Base-by-base conservation (phyloP, 1,140 invertebrate species). In the Drosophila trapezifrons region DNA sequence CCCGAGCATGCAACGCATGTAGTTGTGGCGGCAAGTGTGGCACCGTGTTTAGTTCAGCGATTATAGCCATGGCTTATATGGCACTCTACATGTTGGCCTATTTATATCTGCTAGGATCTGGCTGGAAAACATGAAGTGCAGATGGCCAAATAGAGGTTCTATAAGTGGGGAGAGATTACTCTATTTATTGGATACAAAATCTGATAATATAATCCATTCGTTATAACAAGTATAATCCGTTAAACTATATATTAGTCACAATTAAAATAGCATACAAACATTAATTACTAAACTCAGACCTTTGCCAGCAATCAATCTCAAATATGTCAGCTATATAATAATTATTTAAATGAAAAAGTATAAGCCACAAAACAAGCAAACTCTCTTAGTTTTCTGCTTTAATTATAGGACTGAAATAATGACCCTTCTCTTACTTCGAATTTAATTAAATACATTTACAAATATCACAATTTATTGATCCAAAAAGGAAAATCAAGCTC, bases 1-100 rank as follows among this genome's bases (percentile, higher is more conserved):
- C 38, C 10, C 15, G 35, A 74, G 63, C 74, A 78, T 78, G 76
- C 76, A 78, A 78, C 76, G 76, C 75, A 63, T 77, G 64, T 76
- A 63, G 18, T 42, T 62, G 47, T 49, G 65, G 55, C n/a, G 65
- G 65, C 51, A 47, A 56, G 45, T 42, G 70, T 38, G 49, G 52
- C 37, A 46, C 43, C 45, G 63, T 70, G 42, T 71, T 71, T 80
- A 51, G 47, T 42, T 9, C 58, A 38, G 51, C 75, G 51, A 82
- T 78, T 79, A 82, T 65, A 45, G 57, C 45, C 54, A 75, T 70
- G 66, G 0, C 29, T 43, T 65, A 22, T 47, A 56, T 20, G 49
- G 6, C 49, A 54, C 29, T 52, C 17, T 22, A 18, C 42, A 52
- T 58, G 20, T 46, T 12, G 20, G 52, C 52, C 20, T 55, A 22